phyloP scores from a whole-genome alignment of 2,888 invertebrate species.

The Mythimna vitellina region DNA sequence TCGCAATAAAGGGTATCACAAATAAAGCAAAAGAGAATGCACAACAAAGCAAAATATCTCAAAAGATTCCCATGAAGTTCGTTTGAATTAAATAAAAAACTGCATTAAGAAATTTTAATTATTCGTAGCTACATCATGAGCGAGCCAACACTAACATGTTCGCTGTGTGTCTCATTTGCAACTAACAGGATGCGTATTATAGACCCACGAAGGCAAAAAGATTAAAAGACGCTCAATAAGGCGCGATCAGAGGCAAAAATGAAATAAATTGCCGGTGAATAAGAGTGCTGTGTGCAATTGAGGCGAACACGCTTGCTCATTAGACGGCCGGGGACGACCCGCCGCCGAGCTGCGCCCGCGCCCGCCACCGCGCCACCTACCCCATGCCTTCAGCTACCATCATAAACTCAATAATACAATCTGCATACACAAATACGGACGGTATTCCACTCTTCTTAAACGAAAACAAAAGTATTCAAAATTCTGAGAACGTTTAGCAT shows the following conservation, averaged over 20 bases:
- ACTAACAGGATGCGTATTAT: constrained; percentile 89
- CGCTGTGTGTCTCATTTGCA: constrained; percentile 89
- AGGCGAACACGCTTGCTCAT: constrained; percentile 90
- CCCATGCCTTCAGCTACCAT: constrained; percentile 43
- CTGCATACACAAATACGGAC: constrained; percentile 56
- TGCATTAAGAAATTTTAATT: constrained; percentile 82
- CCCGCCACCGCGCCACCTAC: constrained; percentile 52
- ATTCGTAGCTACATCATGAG: constrained; percentile 85
- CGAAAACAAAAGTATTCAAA: constrained; percentile 66
- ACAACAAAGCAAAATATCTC: constrained; percentile 57
- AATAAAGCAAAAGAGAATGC: constrained; percentile 43
- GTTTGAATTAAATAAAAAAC: constrained; percentile 68
- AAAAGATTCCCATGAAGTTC: constrained; percentile 63
- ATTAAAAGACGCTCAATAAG: constrained; percentile 90
- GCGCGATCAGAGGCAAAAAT: constrained; percentile 91
- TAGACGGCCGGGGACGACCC: constrained; percentile 77
- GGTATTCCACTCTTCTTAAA: constrained; percentile 52
- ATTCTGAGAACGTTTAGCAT: constrained; percentile 84
- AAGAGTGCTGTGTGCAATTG: constrained; percentile 90
- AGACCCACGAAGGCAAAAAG: constrained; percentile 89
- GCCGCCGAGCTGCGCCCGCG: constrained; percentile 59
- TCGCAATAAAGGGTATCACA: constrained; percentile 19
- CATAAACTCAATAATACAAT: constrained; percentile 57
- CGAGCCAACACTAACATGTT: constrained; percentile 84
- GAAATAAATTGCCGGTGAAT: constrained; percentile 90